Conservation (phyloP, 2,888 invertebrate genomes). For the Hydropsyche betteni region DNA sequence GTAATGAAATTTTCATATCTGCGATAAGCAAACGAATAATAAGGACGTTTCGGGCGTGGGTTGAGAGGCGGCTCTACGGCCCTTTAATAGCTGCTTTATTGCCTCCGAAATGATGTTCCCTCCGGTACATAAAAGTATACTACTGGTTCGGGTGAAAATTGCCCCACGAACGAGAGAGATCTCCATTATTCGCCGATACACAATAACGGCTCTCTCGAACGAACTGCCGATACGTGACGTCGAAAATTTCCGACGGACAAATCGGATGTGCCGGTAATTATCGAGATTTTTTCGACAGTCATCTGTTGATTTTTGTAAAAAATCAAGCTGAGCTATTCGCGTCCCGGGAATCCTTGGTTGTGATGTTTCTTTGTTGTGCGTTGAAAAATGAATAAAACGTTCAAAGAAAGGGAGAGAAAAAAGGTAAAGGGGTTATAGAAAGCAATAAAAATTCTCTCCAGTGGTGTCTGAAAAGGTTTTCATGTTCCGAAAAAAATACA, state of each 20-base stretch:
- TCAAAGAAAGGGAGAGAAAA: slow-evolving; percentile 1
- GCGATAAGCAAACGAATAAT: slow-evolving; percentile 43
- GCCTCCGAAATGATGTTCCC: slow-evolving; percentile 37
- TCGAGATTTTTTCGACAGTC: too few relatives aligned
- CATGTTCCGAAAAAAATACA: slow-evolving; percentile 12
- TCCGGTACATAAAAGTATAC: slow-evolving; percentile 39
- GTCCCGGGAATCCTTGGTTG: too few relatives aligned
- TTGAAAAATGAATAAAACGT: slow-evolving; percentile 5
- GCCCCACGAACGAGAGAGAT: slow-evolving; percentile 15
- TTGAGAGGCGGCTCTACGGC: slow-evolving; percentile 19
- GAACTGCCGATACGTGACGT: too few relatives aligned
- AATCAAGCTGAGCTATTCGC: too few relatives aligned
- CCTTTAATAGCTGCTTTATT: slow-evolving; percentile 39
- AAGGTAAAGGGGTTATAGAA: slow-evolving; percentile 8
- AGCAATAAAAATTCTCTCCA: slow-evolving; percentile 10
- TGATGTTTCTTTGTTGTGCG: slow-evolving; percentile 1
- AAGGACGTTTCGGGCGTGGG: slow-evolving; percentile 29
- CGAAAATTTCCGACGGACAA: too few relatives aligned
- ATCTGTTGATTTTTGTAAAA: too few relatives aligned
- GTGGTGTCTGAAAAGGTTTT: slow-evolving; percentile 9
- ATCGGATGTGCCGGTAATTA: too few relatives aligned
- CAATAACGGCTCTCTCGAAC: not conserved
- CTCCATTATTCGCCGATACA: slow-evolving; percentile 38
- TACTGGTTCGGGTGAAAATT: slow-evolving; percentile 37
- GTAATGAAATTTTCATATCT: slow-evolving; percentile 46